These are phyloP conservation scores for Oceanodroma leucorhoa DNA, from an alignment of 2,797 vertebrate genomes.

Conservation along the genomic window DNA sequence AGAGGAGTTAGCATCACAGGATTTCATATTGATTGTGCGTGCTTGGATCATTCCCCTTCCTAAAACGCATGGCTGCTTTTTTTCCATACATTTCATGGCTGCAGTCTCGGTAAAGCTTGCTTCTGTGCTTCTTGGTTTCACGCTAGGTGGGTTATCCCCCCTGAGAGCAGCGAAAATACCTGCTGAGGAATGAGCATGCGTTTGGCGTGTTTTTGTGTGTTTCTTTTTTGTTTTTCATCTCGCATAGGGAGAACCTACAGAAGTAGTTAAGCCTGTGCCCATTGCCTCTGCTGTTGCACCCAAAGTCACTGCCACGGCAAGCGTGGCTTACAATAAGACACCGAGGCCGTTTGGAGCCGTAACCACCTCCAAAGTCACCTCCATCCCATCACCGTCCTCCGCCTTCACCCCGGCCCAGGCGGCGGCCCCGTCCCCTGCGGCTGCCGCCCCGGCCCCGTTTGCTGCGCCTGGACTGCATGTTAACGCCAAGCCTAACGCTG, in stretches of 20 bases:
- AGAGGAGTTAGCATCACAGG: not conserved
- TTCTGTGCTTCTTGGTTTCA: constrained; percentile 27
- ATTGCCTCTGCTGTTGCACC: constrained; percentile 83
- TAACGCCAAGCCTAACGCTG: constrained; percentile 75
- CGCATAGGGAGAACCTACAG: constrained; percentile 85
- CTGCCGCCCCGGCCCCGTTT: constrained; percentile 71
- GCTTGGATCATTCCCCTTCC: not conserved
- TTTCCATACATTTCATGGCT: not conserved
- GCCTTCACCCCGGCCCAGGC: constrained; percentile 87
- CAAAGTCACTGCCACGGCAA: constrained; percentile 77
- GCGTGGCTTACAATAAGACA: constrained; percentile 90
- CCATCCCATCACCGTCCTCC: constrained; percentile 93
- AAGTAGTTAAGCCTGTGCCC: constrained; percentile 96
- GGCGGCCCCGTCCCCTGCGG: constrained; percentile 55
- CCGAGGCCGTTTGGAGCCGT: constrained; percentile 90
- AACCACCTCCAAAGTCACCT: constrained; percentile 84
- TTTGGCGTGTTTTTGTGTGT: constrained; percentile 75
- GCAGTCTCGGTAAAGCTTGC: not conserved
- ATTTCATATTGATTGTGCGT: constrained; percentile 4
- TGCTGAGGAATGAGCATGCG: constrained; percentile 74
- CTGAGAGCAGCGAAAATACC: not conserved
- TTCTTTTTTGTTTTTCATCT: constrained; percentile 73
- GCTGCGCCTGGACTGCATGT: constrained; percentile 76
- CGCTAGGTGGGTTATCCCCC: not conserved
- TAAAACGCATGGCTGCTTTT: constrained; percentile 4